Base-by-base conservation (phyloP, 2,113 vertebrate genomes). In the Xiphophorus maculatus region DNA sequence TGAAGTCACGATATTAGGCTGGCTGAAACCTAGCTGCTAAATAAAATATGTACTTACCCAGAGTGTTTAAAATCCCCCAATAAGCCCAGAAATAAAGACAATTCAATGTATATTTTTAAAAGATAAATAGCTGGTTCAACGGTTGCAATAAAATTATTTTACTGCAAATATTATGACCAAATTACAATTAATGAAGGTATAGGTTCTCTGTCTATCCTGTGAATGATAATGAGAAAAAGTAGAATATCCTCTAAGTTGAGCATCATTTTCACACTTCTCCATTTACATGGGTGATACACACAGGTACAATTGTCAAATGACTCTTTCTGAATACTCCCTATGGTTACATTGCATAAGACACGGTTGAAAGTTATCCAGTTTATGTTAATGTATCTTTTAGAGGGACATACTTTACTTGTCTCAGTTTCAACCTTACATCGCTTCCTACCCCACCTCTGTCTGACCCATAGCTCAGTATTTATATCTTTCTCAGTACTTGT, bases 401-500 rank as follows among this genome's bases (percentile, higher is more conserved):
- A 12, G 22, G 29, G 33, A 11, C 27, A 3, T 30, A 37, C 29
- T 8, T 63, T 33, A 67, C 51, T 28, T 74, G 73, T 69, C 73
- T 80, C 73, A 51, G 63, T 63, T 73, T 76, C 40, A 78, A 74
- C 73, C 76, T 72, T 25, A n/a, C 3, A 48, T 19, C 44, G 5
- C 44, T 48, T 17, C 17, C 44, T 37, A 72, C 51, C 77, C 5
- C 29, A 71, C 64, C 33, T 66, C 51, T 67, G 4, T 44, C 70
- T 27, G 63, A 84, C 82, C 72, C 2, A 1, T 15, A 14, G 58
- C 71, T 37, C 66, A 44, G 40, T 28, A 51, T 7, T 19, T 33
- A 40, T 67, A 28, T 42, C 44, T 51, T 42, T 51, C 30, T 73
- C 14, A 5, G 17, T 73, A 35, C 71, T 71, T 71, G 66, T 71